Conservation (phyloP, 2,113 vertebrate genomes). For the Tichodroma muraria region DNA sequence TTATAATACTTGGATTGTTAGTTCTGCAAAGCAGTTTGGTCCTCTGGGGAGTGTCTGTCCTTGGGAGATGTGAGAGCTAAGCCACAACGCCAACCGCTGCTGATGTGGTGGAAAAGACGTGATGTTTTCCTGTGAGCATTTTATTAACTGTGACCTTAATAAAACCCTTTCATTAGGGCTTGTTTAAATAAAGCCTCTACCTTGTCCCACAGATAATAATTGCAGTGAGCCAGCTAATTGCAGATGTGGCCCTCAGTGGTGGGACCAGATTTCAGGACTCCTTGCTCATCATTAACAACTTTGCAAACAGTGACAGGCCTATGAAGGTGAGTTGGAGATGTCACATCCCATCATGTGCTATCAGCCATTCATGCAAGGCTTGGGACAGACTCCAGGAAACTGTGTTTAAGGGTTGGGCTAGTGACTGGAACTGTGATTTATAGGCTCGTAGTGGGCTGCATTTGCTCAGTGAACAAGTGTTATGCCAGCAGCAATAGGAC, state of each 20-base stretch:
- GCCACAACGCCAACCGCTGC: accelerated
- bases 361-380: not conserved
- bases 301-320: conserved; percentile 93
- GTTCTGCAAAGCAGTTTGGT: not conserved
- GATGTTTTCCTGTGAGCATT: not conserved
- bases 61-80: not conserved
- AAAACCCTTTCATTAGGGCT: not conserved
- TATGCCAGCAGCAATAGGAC: not conserved
- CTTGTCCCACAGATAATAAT: conserved; percentile 87
- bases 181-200: not conserved
- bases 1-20: not conserved
- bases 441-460: not conserved
- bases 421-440: not conserved
- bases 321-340: conserved; percentile 84
- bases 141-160: not conserved
- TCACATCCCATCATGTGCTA: not conserved
- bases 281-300: conserved; percentile 97
- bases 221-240: conserved; percentile 94
- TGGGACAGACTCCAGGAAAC: not conserved
- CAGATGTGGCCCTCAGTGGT: conserved; percentile 90
- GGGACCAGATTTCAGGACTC: conserved; percentile 97
- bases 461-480: not conserved
- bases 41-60: not conserved
- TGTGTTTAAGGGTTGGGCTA: not conserved
- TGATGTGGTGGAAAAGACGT: not conserved